Evolutionary conservation across 2,888 invertebrate genomes (phyloP), one percentile per base, ranked within the genome.

Genomic region (Autographa pulchrina): DNA sequence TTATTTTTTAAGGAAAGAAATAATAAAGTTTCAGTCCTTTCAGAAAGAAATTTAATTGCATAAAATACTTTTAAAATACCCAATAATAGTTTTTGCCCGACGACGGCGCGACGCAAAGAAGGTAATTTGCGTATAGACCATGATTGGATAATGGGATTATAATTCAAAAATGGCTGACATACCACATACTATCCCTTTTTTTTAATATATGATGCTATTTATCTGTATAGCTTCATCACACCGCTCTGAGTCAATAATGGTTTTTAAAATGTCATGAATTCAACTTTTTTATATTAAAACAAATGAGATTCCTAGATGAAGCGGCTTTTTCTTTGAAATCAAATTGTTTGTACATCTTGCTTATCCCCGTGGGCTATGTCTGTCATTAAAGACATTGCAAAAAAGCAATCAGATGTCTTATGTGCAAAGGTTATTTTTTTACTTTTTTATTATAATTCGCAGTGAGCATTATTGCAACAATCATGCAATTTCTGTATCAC

Each of bases 381-480:
- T n/a, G n/a, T 48, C 48, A 48, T 48, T 48, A 48, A n/a, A 48
- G 48, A n/a, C 6, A 48, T n/a, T n/a, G 48, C 48, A 48, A 48
- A 48, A 48, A 48, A 7, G 6, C 48, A 48, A 48, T 48, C 48
- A n/a, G 48, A n/a, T 48, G n/a, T n/a, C 11, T 38, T n/a, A n/a
- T 2, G 48, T 7, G 1, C 5, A 4, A 7, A n/a, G 8, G 7
- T n/a, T n/a, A n/a, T 48, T 48, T 16, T 35, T 35, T 8, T 5
- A 5, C 9, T 5, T 48, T 48, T 48, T n/a, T 48, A 48, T n/a
- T n/a, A 7, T 48, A 6, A 7, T 48, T 5, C n/a, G 7, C 48
- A n/a, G 7, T 48, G n/a, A 43, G 48, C n/a, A 38, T 38, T 8
- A 38, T n/a, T n/a, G 48, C 16, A n/a, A 48, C 48, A 43, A 16